phyloP scores from a whole-genome alignment of 2,113 vertebrate species.

The Vulpes lagopus region DNA sequence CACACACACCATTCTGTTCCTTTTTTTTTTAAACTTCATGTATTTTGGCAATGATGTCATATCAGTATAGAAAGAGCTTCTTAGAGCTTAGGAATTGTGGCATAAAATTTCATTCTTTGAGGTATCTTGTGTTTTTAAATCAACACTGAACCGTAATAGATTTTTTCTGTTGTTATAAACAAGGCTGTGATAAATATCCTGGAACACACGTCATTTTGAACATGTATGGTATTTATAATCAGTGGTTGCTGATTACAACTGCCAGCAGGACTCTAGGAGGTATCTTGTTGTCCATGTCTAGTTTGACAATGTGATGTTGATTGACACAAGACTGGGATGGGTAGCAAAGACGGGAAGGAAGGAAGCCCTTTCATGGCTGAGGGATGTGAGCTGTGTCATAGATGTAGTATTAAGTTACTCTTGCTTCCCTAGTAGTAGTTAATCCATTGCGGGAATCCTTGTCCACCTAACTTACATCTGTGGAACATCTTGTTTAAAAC shows the following conservation, averaged over 20 bases:
- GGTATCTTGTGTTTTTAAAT: constrained; percentile 35
- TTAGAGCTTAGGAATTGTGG: constrained; percentile 17
- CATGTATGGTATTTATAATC: not conserved
- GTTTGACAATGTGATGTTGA: fast-evolving
- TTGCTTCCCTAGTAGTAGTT: not conserved
- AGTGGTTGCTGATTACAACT: not conserved
- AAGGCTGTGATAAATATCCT: not conserved
- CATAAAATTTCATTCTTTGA: constrained; percentile 1
- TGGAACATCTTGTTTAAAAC: not conserved
- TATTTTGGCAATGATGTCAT: not conserved
- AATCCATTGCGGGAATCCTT: not conserved
- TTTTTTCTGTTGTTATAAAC: not conserved
- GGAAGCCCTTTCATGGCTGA: not conserved
- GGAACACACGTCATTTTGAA: not conserved
- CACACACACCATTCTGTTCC: not conserved
- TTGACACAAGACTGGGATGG: not conserved
- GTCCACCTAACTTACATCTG: not conserved
- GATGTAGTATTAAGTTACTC: not conserved
- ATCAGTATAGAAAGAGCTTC: not conserved
- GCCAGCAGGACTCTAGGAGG: not conserved
- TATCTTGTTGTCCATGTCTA: not conserved
- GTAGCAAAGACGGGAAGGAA: not conserved
- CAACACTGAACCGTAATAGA: not conserved
- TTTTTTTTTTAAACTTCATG: not conserved
- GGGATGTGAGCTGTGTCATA: not conserved